Conservation (phyloP, 2,113 vertebrate genomes). For the Campylorhamphus procurvoides region DNA sequence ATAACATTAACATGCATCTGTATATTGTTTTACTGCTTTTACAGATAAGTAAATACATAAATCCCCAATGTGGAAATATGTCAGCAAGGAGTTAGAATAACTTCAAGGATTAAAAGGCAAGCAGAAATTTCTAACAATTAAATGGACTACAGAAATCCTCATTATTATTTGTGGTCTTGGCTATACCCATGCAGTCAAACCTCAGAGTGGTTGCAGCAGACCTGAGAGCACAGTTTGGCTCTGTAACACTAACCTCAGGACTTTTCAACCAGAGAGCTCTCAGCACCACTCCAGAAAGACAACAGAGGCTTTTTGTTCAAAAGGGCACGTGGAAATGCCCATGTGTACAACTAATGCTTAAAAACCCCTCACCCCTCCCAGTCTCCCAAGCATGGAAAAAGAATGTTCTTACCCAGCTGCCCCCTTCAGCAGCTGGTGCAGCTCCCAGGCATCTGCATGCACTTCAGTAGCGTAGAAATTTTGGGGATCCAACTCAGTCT, state of each 20-base stretch:
- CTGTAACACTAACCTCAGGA: neutral
- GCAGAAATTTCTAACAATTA: neutral
- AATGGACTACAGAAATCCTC: neutral
- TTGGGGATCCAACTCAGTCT: neutral
- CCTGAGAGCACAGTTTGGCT: neutral
- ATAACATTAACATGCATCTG: neutral
- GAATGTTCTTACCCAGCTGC: neutral
- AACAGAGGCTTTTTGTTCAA: neutral
- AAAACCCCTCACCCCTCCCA: neutral
- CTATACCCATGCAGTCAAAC: neutral
- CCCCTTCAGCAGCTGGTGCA: neutral
- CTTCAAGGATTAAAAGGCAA: neutral
- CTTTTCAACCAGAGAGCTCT: neutral
- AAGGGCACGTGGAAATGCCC: fast-evolving
- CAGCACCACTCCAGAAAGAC: neutral
- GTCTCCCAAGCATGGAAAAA: neutral
- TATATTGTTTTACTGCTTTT: neutral
- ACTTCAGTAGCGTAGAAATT: neutral
- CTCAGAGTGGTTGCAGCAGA: neutral
- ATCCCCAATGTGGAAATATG: neutral
- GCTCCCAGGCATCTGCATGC: fast-evolving
- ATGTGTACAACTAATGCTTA: fast-evolving
- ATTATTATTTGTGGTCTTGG: neutral
- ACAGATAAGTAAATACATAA: neutral
- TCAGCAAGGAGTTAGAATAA: neutral